Evolutionary conservation across 2,113 vertebrate species (phyloP).

Genomic region (Miniopterus natalensis): DNA sequence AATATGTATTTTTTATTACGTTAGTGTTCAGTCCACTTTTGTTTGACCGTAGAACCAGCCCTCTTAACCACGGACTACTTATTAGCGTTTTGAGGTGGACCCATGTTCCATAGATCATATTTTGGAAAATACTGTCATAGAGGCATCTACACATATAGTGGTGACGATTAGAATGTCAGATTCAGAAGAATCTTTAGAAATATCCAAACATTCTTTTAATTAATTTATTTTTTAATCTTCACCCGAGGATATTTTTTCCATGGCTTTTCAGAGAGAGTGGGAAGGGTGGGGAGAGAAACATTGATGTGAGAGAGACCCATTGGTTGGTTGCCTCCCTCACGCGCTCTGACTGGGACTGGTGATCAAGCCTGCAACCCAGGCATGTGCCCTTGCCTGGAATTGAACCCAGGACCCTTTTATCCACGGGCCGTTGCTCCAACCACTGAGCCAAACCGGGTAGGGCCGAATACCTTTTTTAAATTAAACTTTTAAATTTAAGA

Average conservation of each 20-base stretch:
- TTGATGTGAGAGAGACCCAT: too few species aligned
- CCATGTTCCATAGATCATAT: background rate
- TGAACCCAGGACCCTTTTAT: too few species aligned
- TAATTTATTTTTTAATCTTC: too few species aligned
- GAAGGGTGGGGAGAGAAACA: too few species aligned
- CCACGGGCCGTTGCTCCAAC: too few species aligned
- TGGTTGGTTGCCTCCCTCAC: too few species aligned
- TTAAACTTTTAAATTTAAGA: constrained; percentile 16
- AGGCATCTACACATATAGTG: background rate
- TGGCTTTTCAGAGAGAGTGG: too few species aligned
- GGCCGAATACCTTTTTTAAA: background rate
- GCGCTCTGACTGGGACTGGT: too few species aligned
- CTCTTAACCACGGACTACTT: background rate
- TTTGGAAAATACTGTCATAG: background rate
- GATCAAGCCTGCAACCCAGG: too few species aligned
- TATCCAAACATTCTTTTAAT: background rate
- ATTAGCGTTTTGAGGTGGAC: background rate
- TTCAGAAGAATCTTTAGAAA: constrained; percentile 19
- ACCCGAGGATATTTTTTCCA: too few species aligned
- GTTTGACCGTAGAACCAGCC: background rate
- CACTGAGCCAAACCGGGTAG: too few species aligned
- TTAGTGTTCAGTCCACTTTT: background rate
- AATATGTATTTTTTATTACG: background rate
- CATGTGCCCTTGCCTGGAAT: too few species aligned
- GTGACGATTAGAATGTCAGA: background rate